phyloP scores from a whole-genome alignment of 2,113 vertebrate species.

The Sylvicapra grimmia region DNA sequence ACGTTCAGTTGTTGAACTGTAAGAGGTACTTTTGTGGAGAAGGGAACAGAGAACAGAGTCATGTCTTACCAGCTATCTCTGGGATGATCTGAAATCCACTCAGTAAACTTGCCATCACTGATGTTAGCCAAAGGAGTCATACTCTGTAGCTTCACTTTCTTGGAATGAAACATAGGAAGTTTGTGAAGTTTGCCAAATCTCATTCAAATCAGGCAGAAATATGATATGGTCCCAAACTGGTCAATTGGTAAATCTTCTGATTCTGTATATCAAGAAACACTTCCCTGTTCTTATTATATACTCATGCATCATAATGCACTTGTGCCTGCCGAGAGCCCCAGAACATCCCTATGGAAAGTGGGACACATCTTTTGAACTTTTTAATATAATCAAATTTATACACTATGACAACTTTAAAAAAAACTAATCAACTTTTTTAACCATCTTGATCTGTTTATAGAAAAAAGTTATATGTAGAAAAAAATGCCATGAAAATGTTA shows the following conservation, averaged over 20 bases:
- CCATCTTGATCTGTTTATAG: background rate
- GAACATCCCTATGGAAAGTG: background rate
- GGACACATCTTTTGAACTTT: background rate
- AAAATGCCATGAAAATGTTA: background rate
- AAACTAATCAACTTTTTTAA: background rate
- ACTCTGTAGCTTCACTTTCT: background rate
- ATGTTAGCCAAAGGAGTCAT: background rate
- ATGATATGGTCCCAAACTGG: background rate
- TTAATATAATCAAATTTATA: background rate
- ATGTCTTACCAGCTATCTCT: background rate
- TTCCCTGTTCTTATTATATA: background rate
- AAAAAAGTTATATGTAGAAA: background rate
- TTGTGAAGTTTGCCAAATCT: background rate
- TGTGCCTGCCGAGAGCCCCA: background rate
- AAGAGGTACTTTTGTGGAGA: background rate
- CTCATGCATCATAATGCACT: background rate
- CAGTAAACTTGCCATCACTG: background rate
- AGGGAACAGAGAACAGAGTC: background rate
- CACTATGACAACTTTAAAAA: background rate
- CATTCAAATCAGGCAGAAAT: background rate
- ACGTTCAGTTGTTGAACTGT: background rate
- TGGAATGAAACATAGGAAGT: background rate
- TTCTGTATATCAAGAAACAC: background rate
- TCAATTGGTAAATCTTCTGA: background rate
- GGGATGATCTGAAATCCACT: background rate